Evolutionary conservation across 2,888 invertebrate genomes (phyloP).

Genomic region (Drosophila cognata): DNA sequence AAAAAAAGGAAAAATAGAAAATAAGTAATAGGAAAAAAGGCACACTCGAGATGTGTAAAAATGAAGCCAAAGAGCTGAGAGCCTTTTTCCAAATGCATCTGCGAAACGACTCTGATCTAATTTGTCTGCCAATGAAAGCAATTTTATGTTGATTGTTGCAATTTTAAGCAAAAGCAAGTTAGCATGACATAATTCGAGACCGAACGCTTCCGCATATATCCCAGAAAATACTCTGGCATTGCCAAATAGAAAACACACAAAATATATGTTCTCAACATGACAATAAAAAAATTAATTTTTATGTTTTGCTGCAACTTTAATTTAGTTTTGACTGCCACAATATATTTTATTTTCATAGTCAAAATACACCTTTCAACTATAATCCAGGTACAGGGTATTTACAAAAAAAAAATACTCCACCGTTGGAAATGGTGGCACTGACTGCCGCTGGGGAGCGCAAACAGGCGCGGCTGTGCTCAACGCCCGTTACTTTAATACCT

Average conservation of each 20-base stretch:
- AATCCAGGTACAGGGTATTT: conserved; percentile 14
- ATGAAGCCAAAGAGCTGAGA: conserved; percentile 20
- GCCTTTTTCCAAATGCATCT: conserved; percentile 30
- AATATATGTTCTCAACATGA: background rate
- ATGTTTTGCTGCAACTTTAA: too few species aligned
- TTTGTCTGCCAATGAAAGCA: conserved; percentile 71
- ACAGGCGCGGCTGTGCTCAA: background rate
- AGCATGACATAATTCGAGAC: conserved; percentile 5
- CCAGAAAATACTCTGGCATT: background rate
- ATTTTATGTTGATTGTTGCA: conserved; percentile 59
- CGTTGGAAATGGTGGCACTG: conserved; percentile 27
- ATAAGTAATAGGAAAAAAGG: conserved; percentile 1
- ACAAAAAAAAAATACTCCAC: conserved; percentile 15
- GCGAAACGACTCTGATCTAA: conserved; percentile 62
- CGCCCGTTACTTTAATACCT: conserved; percentile 44
- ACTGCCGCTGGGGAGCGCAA: conserved; percentile 22
- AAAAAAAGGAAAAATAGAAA: conserved; percentile 4
- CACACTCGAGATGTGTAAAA: conserved; percentile 12
- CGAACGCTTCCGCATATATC: conserved; percentile 6
- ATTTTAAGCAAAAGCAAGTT: conserved; percentile 56
- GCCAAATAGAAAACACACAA: background rate
- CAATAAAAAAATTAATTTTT: background rate
- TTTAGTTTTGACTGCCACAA: too few species aligned
- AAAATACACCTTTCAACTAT: background rate
- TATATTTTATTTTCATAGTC: too few species aligned